Evolutionary conservation across 2,797 vertebrate genomes (phyloP).

Genomic region (Pangasius sanitwongsei): DNA sequence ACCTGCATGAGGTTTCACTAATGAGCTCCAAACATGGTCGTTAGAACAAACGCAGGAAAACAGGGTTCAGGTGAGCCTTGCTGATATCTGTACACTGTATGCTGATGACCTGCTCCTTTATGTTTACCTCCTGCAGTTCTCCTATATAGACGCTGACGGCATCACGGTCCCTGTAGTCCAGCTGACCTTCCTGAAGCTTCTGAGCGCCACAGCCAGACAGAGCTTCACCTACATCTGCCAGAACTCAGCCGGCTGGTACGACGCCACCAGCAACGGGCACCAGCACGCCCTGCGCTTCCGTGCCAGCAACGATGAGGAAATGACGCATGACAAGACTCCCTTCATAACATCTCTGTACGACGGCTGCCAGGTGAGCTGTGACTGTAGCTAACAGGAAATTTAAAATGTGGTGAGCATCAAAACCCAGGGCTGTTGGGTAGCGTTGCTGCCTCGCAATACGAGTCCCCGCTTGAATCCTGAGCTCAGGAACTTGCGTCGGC

Average conservation of each 20-base stretch:
- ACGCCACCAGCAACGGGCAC: constrained; percentile 71
- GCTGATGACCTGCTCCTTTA: not conserved
- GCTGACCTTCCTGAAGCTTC: constrained; percentile 88
- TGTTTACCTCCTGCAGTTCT: constrained; percentile 75
- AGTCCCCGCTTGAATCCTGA: not conserved
- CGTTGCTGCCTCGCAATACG: not conserved
- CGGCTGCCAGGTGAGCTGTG: constrained; percentile 83
- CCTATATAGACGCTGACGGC: constrained; percentile 84
- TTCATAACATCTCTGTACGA: constrained; percentile 78
- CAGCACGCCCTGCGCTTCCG: constrained; percentile 79
- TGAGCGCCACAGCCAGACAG: constrained; percentile 85
- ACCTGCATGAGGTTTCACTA: constrained; percentile 9
- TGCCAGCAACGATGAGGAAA: constrained; percentile 81
- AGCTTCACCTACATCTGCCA: constrained; percentile 87
- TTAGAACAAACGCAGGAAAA: not conserved
- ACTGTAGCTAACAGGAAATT: not conserved
- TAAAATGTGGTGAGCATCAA: not conserved
- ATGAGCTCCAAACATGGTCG: not conserved
- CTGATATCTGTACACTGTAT: not conserved
- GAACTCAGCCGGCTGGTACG: constrained; percentile 86
- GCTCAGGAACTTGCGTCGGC: not conserved
- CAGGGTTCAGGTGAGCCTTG: too few relatives aligned
- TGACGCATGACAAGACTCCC: constrained; percentile 78
- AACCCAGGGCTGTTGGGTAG: not conserved
- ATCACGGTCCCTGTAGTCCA: constrained; percentile 84